A percentile compares a stretch with the other conserved stretches of the same genome.
These are phyloP conservation scores for Pseudotriccus pelzelni DNA, from an alignment of 2,797 vertebrate species.

Conservation along the genomic window DNA sequence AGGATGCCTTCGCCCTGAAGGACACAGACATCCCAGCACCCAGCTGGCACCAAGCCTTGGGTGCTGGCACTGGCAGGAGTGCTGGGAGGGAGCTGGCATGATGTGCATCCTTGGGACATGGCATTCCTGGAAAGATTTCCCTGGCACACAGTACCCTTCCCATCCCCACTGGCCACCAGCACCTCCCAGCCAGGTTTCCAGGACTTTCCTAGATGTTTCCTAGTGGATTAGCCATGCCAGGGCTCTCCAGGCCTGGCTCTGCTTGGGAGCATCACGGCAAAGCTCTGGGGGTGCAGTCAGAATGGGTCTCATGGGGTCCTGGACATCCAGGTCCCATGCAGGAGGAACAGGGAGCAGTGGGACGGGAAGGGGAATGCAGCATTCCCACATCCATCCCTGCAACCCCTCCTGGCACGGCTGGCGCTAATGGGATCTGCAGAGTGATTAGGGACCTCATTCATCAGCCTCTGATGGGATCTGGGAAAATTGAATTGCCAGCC, in stretches of 20 bases:
- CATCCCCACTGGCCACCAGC: neutral
- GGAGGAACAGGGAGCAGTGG: neutral
- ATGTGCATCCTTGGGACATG: neutral
- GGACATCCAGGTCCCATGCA: neutral
- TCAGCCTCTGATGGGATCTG: slow-evolving; percentile 13
- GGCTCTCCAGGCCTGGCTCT: neutral
- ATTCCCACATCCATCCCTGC: neutral
- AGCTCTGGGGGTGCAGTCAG: neutral
- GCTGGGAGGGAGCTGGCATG: neutral
- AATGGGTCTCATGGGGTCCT: fast-evolving
- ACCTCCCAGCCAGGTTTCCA: neutral
- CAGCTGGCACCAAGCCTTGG: neutral
- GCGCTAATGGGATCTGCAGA: neutral
- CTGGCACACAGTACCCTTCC: neutral
- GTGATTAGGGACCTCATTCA: slow-evolving; percentile 1
- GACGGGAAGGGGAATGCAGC: neutral
- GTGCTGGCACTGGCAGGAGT: neutral
- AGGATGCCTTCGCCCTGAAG: fast-evolving
- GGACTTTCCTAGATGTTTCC: neutral
- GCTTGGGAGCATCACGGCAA: neutral
- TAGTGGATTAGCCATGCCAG: neutral
- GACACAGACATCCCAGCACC: neutral
- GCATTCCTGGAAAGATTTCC: neutral
- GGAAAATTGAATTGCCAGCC: slow-evolving; percentile 55
- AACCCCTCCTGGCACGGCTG: neutral